Evolutionary conservation across 2,113 vertebrate genomes (phyloP).

Genomic region (Shinisaurus crocodilurus): DNA sequence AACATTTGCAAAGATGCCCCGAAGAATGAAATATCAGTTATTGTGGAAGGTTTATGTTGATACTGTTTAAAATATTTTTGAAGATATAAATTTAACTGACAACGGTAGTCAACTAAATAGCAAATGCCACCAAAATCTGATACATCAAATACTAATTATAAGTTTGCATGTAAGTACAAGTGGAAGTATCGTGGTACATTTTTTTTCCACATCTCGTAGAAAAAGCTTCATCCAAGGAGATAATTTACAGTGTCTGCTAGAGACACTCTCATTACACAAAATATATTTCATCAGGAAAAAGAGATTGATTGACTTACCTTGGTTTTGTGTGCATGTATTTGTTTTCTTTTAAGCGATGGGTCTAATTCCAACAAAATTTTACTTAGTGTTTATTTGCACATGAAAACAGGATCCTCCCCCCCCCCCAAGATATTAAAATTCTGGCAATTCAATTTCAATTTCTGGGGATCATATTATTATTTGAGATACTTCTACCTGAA

Average conservation of each 20-base stretch:
- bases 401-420: background rate
- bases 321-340: background rate
- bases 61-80: constrained; percentile 15
- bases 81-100: background rate
- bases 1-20: background rate
- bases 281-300: background rate
- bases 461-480: background rate
- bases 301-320: constrained; percentile 22
- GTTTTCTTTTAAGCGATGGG: background rate
- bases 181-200: constrained; percentile 16
- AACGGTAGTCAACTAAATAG: background rate
- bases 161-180: constrained; percentile 18
- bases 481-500: background rate
- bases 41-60: constrained; percentile 43
- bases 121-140: constrained; percentile 12
- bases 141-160: constrained; percentile 22
- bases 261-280: background rate
- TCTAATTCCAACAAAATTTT: background rate
- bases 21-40: background rate
- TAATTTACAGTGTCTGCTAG: constrained; percentile 13
- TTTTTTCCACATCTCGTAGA: constrained; percentile 15
- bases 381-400: background rate
- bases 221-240: background rate
- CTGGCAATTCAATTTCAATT: too few species aligned
- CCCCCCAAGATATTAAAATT: background rate